phyloP scores from a whole-genome alignment of 2,113 vertebrate genomes.

The Ailurus styani region DNA sequence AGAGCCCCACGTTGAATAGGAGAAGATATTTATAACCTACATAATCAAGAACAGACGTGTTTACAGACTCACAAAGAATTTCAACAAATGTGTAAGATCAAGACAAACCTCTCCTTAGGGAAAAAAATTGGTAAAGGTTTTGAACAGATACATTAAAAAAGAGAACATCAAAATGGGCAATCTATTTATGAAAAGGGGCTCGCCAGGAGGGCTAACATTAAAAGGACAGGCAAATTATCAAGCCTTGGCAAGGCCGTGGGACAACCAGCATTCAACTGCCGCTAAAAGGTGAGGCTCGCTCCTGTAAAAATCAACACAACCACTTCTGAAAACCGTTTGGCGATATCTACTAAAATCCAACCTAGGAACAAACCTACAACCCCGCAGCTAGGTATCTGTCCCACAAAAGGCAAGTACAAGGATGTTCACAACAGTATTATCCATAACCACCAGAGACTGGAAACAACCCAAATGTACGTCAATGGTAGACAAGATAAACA shows the following conservation, averaged over 20 bases:
- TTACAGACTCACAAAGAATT: not conserved
- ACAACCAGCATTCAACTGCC: accelerated
- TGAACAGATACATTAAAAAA: not conserved
- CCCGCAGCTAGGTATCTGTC: not conserved
- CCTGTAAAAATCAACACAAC: accelerated
- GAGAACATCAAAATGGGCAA: too few species aligned
- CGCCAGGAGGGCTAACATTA: too few species aligned
- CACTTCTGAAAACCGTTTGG: not conserved
- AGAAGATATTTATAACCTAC: not conserved
- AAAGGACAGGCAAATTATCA: not conserved
- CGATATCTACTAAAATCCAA: not conserved
- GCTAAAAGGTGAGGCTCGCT: accelerated
- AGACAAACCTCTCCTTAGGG: not conserved
- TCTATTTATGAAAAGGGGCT: not conserved
- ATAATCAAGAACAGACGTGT: not conserved
- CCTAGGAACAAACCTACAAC: too few species aligned
- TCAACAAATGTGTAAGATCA: not conserved
- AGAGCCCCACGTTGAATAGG: not conserved
- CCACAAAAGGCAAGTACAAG: not conserved
- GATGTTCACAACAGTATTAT: accelerated
- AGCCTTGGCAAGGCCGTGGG: not conserved
- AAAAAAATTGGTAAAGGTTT: not conserved
- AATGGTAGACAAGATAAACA: accelerated
- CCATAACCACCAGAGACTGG: accelerated
- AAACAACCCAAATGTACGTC: not conserved